Evolutionary conservation across 2,797 vertebrate genomes (phyloP).

Genomic region (Poeciliopsis paucimaculata): DNA sequence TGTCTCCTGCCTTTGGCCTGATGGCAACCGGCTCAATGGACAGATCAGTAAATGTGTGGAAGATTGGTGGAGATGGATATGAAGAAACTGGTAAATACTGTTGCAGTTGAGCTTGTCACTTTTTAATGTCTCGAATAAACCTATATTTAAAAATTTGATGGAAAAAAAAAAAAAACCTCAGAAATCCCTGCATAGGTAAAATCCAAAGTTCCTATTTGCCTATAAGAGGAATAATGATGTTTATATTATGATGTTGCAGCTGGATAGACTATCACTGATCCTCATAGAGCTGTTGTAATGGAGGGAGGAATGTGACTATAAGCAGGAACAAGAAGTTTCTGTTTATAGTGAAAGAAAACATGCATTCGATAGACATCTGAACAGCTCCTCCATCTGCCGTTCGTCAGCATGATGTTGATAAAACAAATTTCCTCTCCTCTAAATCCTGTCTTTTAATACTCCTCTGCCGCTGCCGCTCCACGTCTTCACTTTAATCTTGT

Average conservation of each 20-base stretch:
- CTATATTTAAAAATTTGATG: not conserved
- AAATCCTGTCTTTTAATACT: conserved; percentile 29
- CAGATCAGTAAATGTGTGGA: conserved; percentile 88
- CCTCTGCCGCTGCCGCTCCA: not conserved
- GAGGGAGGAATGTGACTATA: conserved; percentile 31
- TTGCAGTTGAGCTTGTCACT: conserved; percentile 35
- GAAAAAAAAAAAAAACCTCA: not conserved
- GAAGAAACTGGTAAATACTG: conserved; percentile 67
- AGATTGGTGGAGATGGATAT: conserved; percentile 75
- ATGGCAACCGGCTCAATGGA: conserved; percentile 93
- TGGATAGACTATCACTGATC: conserved; percentile 43
- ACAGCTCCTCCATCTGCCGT: conserved; percentile 31
- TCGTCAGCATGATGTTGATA: conserved; percentile 44
- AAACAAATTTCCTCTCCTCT: conserved; percentile 50
- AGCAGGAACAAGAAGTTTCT: conserved; percentile 12
- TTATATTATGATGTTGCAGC: conserved; percentile 40
- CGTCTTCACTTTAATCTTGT: conserved; percentile 39
- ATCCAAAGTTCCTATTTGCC: conserved; percentile 30
- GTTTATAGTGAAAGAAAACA: conserved; percentile 47
- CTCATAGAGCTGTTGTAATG: conserved; percentile 40
- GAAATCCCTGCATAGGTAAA: conserved; percentile 20
- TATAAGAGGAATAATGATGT: conserved; percentile 50
- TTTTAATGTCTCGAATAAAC: not conserved
- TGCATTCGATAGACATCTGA: conserved; percentile 52
- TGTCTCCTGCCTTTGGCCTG: conserved; percentile 82